These are phyloP conservation scores for Hemibagrus wyckioides DNA, from an alignment of 2,113 vertebrate species.

Conservation along the genomic window DNA sequence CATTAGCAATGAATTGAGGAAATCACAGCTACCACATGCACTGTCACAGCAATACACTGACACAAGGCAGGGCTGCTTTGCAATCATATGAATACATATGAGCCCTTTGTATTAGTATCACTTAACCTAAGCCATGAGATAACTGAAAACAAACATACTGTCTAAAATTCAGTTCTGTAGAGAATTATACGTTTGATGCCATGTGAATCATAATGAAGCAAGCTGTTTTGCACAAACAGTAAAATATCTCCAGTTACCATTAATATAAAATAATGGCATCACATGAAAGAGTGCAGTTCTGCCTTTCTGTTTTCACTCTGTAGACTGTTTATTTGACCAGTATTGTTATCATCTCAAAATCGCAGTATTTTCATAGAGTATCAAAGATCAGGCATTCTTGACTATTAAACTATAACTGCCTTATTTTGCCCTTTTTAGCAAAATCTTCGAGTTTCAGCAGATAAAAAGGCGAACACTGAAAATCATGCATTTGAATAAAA, in stretches of 20 bases:
- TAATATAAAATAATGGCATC: not conserved
- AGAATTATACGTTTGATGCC: not conserved
- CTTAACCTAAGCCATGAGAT: slow-evolving; percentile 38
- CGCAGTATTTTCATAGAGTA: not conserved
- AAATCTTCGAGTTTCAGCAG: slow-evolving; percentile 8
- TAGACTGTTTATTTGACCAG: not conserved
- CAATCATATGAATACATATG: slow-evolving; percentile 32
- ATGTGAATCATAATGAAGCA: not conserved
- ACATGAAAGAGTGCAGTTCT: not conserved
- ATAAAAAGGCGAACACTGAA: not conserved
- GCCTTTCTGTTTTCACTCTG: not conserved
- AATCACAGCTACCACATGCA: slow-evolving; percentile 42
- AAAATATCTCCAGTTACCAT: not conserved
- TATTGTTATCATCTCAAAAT: slow-evolving; percentile 1
- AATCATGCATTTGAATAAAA: not conserved
- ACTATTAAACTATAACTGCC: slow-evolving; percentile 20
- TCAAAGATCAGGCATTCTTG: not conserved
- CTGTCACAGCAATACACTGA: slow-evolving; percentile 15
- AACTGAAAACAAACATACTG: slow-evolving; percentile 19
- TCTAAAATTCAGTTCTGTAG: slow-evolving; percentile 3
- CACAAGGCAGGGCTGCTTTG: not conserved
- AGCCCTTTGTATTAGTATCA: slow-evolving; percentile 13
- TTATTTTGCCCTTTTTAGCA: slow-evolving; percentile 17
- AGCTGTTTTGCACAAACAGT: not conserved
- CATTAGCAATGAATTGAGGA: slow-evolving; percentile 3